phyloP scores from a whole-genome alignment of 2,113 vertebrate genomes.

The Peucedramus taeniatus region DNA sequence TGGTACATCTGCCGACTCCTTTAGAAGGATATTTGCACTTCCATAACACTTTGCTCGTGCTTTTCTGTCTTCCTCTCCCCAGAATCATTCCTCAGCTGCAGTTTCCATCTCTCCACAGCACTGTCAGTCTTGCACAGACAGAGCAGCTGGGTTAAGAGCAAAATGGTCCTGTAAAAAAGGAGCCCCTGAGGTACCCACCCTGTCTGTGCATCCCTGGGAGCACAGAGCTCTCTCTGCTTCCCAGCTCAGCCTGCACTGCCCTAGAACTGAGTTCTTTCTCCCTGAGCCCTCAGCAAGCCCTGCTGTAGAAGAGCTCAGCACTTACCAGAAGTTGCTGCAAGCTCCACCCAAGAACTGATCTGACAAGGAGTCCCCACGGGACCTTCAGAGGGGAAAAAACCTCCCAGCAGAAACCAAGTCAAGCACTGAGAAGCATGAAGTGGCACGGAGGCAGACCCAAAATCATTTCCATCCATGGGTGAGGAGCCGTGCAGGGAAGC shows the following conservation, averaged over 20 bases:
- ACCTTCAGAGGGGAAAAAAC: background rate
- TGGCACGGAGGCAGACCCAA: background rate
- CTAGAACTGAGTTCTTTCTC: background rate
- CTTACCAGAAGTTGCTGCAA: conserved; percentile 29
- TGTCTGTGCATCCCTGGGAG: background rate
- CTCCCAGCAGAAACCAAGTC: background rate
- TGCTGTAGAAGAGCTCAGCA: conserved; percentile 2
- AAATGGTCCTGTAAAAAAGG: background rate
- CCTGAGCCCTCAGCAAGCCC: background rate
- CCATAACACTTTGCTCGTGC: background rate
- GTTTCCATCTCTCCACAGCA: conserved; percentile 12
- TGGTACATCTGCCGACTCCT: background rate
- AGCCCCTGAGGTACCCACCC: background rate
- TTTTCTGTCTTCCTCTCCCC: conserved; percentile 37
- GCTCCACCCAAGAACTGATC: conserved; percentile 51
- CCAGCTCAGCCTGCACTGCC: background rate
- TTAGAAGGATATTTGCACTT: background rate
- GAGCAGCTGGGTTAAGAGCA: background rate
- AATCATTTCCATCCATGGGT: background rate
- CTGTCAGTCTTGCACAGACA: background rate
- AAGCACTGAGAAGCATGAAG: background rate
- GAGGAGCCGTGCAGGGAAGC: background rate
- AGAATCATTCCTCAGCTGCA: conserved; percentile 26
- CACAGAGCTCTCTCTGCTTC: background rate
- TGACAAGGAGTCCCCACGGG: background rate